These are phyloP conservation scores for Poecile atricapillus DNA, from an alignment of 2,113 vertebrate genomes.

Conservation along the genomic window DNA sequence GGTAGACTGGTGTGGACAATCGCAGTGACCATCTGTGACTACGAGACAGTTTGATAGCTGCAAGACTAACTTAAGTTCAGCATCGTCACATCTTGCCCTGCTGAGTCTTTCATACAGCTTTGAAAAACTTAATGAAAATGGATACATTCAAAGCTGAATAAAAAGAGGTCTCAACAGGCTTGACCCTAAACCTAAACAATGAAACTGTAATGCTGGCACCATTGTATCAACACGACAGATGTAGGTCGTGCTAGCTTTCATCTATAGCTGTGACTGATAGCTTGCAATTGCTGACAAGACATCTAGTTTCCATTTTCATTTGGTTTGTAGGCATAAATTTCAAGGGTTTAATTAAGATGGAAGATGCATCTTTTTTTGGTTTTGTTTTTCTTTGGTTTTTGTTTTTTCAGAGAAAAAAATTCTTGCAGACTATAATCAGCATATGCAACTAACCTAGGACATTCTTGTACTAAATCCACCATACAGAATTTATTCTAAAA, in stretches of 20 bases:
- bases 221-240: conserved; percentile 39
- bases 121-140: conserved; percentile 64
- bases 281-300: conserved; percentile 5
- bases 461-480: neutral
- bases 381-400: no score
- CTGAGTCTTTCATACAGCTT: conserved; percentile 49
- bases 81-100: neutral
- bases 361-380: neutral
- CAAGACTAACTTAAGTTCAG: conserved; percentile 1
- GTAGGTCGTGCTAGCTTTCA: conserved; percentile 43
- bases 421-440: neutral
- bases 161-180: conserved; percentile 50
- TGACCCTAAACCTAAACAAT: conserved; percentile 58
- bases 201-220: neutral
- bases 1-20: conserved; percentile 11
- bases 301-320: neutral
- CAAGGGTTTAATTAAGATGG: neutral
- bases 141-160: conserved; percentile 53
- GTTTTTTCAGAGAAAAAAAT: neutral
- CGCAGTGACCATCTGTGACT: conserved; percentile 27
- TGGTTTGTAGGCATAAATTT: neutral
- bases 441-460: neutral
- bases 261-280: conserved; percentile 17
- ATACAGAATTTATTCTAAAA: neutral
- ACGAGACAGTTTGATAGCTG: neutral